Evolutionary conservation across 2,888 invertebrate species (phyloP), one percentile per base, ranked within the genome.

Genomic region (Spodoptera exigua): DNA sequence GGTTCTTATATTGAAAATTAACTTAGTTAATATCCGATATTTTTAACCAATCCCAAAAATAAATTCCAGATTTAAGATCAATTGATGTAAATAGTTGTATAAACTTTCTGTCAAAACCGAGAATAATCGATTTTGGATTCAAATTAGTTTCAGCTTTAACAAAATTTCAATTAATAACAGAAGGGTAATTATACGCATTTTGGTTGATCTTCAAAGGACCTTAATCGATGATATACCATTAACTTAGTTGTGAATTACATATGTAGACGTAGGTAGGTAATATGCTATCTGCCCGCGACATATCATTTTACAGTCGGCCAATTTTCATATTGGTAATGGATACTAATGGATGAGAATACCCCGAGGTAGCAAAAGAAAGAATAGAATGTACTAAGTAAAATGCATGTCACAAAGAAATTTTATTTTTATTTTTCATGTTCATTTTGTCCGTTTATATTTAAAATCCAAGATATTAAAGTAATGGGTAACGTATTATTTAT

Each of bases 291-390:
- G 62, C 57, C 67, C 55, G 49, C 40, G 56, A 72, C 67, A 57
- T 66, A 55, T 64, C 70, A 69, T 74, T 74, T 61, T 58, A 55
- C 57, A 74, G 70, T 64, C 17, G 37, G 35, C 54, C 74, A 76
- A 76, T 74, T 27, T 72, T 73, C 70, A 74, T 74, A 69, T 74
- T 61, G 61, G 77, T 74, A 76, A 76, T 76, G 64, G 64, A 65
- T 57, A 64, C 64, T 76, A 74, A 76, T 74, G 70, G 74, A 74
- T 69, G 74, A 74, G 59, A 76, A 57, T 46, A 56, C 61, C 59
- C 35, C 32, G 16, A 27, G 48, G 61, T 43, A 16, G 49, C 43
- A 43, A 61, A 74, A 58, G 40, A 52, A 55, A 47, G 46, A 49
- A 46, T 34, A 32, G 5, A 36, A 51, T 18, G 47, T 55, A 49